phyloP scores from a whole-genome alignment of 2,797 vertebrate genomes.

The Yasuhikotakia modesta region DNA sequence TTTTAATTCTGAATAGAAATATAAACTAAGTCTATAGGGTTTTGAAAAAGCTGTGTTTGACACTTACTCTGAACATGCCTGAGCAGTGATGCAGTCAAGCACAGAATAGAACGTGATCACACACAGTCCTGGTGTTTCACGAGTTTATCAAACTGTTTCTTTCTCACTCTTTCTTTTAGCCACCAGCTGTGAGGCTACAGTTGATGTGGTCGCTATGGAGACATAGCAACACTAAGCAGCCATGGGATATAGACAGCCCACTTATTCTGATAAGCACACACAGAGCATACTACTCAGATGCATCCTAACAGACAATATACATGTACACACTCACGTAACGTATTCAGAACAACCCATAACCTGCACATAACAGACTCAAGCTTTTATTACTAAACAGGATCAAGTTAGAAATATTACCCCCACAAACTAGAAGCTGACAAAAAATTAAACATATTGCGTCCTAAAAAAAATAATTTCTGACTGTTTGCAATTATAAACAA shows the following conservation, averaged over 20 bases:
- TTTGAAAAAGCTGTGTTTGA: background rate
- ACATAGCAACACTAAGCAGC: conserved; percentile 53
- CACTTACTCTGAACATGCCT: conserved; percentile 47
- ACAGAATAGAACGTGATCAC: conserved; percentile 74
- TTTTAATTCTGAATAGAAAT: background rate
- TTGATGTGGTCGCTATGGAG: conserved; percentile 63
- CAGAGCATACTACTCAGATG: conserved; percentile 24
- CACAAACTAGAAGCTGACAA: background rate
- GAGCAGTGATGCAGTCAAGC: conserved; percentile 62
- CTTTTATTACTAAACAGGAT: background rate
- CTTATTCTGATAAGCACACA: conserved; percentile 58
- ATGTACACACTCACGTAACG: background rate
- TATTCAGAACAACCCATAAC: background rate
- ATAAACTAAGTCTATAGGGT: background rate
- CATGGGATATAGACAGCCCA: conserved; percentile 53
- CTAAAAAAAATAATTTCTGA: background rate
- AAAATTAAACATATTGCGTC: background rate
- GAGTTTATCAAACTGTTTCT: conserved; percentile 22
- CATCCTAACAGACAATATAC: background rate
- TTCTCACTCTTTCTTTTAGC: conserved; percentile 4
- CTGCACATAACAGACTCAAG: background rate
- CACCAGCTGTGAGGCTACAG: conserved; percentile 44
- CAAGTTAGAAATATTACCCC: background rate
- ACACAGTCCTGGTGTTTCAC: conserved; percentile 57
- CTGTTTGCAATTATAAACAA: background rate